Conservation (phyloP, 37 sponge, comb jelly and placozoan genomes). For the Beroe ovata region DNA sequence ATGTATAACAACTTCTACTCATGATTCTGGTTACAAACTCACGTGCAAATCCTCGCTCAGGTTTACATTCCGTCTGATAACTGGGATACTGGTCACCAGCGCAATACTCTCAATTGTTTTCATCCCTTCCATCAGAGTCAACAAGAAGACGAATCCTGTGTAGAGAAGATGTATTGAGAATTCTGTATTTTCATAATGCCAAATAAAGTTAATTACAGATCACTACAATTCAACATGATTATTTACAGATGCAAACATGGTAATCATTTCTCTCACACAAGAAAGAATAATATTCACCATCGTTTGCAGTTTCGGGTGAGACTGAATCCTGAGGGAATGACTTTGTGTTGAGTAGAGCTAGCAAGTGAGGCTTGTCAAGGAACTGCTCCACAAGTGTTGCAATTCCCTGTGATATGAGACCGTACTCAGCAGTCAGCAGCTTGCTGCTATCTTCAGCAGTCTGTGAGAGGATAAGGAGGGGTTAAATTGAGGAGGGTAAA, state of each 20-base stretch:
- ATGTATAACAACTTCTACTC: too few species aligned
- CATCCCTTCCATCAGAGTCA: slow-evolving; percentile 57
- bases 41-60: slow-evolving; percentile 32
- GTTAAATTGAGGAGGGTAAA: not conserved
- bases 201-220: too few species aligned
- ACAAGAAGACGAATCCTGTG: slow-evolving; percentile 38
- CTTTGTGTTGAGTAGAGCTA: slow-evolving; percentile 20
- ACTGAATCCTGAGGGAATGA: not conserved
- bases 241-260: too few species aligned
- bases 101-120: slow-evolving; percentile 47
- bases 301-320: slow-evolving; percentile 11
- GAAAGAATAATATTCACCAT: too few species aligned
- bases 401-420: not conserved
- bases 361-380: not conserved
- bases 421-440: not conserved
- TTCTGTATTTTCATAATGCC: too few species aligned
- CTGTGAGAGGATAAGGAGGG: not conserved
- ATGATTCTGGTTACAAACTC: too few species aligned
- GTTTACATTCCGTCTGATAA: slow-evolving; percentile 35
- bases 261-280: too few species aligned
- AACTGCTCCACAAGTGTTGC: slow-evolving; percentile 14
- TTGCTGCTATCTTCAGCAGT: slow-evolving; percentile 14
- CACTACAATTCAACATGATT: too few species aligned
- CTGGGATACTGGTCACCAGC: slow-evolving; percentile 16
- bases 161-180: too few species aligned